Percentiles rank a stretch among this genome's conserved stretches.
phyloP scores from a whole-genome alignment of 1,140 invertebrate species.

The Tachypleus tridentatus region DNA sequence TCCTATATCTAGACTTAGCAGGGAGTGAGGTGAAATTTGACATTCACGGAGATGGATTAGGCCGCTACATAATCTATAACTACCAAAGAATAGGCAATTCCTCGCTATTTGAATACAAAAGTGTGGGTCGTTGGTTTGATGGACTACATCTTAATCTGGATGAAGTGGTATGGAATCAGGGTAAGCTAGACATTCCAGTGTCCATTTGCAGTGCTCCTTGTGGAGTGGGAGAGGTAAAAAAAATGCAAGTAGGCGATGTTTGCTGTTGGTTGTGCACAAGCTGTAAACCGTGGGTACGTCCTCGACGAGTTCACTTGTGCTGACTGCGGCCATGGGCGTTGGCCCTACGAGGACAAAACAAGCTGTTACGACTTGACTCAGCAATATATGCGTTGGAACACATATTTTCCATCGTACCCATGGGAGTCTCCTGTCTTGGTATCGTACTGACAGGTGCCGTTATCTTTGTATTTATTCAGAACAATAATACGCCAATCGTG shows the following conservation, averaged over 20 bases:
- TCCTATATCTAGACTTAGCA: constrained; percentile 49
- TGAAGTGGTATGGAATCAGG: constrained; percentile 31
- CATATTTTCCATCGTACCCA: constrained; percentile 44
- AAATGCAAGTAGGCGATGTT: constrained; percentile 42
- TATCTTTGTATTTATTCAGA: constrained; percentile 34
- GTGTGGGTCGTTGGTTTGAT: constrained; percentile 36
- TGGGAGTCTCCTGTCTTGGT: constrained; percentile 42
- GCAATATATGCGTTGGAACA: constrained; percentile 46
- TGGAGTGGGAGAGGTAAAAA: too few species aligned
- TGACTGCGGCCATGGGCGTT: constrained; percentile 41
- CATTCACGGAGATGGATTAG: constrained; percentile 50
- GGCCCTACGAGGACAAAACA: constrained; percentile 34
- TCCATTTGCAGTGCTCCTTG: too few species aligned
- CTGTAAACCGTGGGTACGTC: constrained; percentile 45
- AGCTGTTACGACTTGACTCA: constrained; percentile 34
- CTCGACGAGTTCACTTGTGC: constrained; percentile 44
- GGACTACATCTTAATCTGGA: constrained; percentile 43
- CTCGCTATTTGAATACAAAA: constrained; percentile 36
- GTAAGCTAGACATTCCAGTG: constrained; percentile 41
- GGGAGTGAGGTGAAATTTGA: constrained; percentile 53
- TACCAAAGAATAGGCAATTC: constrained; percentile 44
- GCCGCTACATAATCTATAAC: constrained; percentile 48
- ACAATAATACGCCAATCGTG: constrained; percentile 36
- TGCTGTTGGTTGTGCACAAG: constrained; percentile 41
- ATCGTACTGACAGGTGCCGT: constrained; percentile 40